These are phyloP conservation scores for Brachionus paranguensis DNA, from an alignment of 1,140 invertebrate species.

Conservation along the genomic window DNA sequence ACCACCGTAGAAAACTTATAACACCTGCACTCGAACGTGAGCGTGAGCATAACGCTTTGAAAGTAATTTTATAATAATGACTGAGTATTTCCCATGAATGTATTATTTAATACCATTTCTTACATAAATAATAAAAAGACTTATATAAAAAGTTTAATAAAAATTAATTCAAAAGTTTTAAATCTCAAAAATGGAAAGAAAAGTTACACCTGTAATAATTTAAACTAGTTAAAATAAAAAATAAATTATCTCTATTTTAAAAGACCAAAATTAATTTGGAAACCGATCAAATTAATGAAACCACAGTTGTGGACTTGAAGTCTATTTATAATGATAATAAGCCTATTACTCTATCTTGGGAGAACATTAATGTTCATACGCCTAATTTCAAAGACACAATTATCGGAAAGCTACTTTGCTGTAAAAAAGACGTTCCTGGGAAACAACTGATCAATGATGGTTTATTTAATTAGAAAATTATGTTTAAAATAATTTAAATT, in stretches of 20 bases:
- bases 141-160: neutral
- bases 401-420: constrained; percentile 7
- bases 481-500: neutral
- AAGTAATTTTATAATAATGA: neutral
- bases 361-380: constrained; percentile 26
- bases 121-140: neutral
- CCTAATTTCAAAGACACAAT: constrained; percentile 16
- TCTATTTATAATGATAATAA: neutral
- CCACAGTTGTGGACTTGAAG: neutral
- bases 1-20: neutral
- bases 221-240: neutral
- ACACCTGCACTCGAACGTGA: neutral
- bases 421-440: constrained; percentile 29
- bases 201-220: constrained; percentile 2
- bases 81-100: neutral
- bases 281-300: neutral
- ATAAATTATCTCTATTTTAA: neutral
- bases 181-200: neutral
- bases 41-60: neutral
- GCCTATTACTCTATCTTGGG: constrained; percentile 18
- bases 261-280: constrained; percentile 4
- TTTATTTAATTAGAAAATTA: neutral
- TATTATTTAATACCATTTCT: neutral
- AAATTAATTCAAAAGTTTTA: neutral
- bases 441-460: constrained; percentile 34